Evolutionary conservation across 2,888 invertebrate species (phyloP).

Genomic region (Callosobruchus maculatus): DNA sequence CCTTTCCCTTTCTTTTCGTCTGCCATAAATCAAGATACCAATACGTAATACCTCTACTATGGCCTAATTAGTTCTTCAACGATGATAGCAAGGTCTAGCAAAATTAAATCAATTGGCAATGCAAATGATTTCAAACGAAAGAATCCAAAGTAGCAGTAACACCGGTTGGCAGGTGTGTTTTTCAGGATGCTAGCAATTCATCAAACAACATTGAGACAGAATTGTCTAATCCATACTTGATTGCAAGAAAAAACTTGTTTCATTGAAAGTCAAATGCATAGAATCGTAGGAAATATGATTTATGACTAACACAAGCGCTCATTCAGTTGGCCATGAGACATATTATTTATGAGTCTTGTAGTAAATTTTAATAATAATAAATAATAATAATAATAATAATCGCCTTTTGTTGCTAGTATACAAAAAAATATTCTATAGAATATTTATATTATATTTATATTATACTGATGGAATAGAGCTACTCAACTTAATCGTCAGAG

Average conservation of each 20-base stretch:
- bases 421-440: too few species aligned
- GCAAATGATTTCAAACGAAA: background rate
- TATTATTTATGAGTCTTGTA: too few species aligned
- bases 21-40: background rate
- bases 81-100: conserved; percentile 3
- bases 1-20: background rate
- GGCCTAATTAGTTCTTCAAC: background rate
- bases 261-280: background rate
- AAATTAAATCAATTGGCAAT: conserved; percentile 1
- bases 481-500: too few species aligned
- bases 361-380: too few species aligned
- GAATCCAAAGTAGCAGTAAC: background rate
- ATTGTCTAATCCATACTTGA: background rate
- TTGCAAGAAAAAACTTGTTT: background rate
- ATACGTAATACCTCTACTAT: background rate
- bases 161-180: background rate
- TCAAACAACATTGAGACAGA: background rate
- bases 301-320: background rate
- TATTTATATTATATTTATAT: too few species aligned
- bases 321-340: background rate
- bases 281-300: background rate
- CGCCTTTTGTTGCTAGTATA: too few species aligned
- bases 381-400: too few species aligned
- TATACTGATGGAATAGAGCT: too few species aligned
- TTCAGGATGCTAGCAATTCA: background rate